Evolutionary conservation across 37 sponge, comb jelly and placozoan genomes (phyloP), one percentile per base, ranked within the genome.

Genomic region (Spongia lamella): DNA sequence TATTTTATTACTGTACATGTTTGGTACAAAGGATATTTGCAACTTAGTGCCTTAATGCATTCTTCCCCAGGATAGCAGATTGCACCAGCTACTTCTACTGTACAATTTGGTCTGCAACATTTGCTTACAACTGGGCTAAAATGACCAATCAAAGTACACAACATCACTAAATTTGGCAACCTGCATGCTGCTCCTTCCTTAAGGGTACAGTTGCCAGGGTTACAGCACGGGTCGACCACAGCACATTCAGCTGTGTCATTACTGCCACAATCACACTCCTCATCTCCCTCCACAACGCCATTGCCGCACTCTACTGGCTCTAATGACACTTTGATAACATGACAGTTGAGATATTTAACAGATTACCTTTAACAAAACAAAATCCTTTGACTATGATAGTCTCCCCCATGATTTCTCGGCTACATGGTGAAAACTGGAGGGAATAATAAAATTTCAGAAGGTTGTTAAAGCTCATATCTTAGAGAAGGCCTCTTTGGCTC

Each of bases 301-400:
- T 91, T 91, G 34, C 92, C 92, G 79, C 92, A 91, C 68, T 64
- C 80, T 5, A 1, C 7, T 25, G 88, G 88, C n/a, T 16, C 88
- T 87, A 38, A 68, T 51, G 7, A 15, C 66, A 65, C 19, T 65
- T 7, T 37, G 19, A 65, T 7, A 33, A 33, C 66, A 24, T 7
- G 37, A 7, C 6, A 30, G 7, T 65, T 7, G 9, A 65, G 16
- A 11, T 31, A 11, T 30, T 11, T 21, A 13, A 65, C n/a, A n/a
- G 37, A 15, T 77, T 14, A 80, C 87, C 30, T 65, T 17, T 21
- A 21, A 66, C 43, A 76, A 82, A 87, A 67, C 88, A 87, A 43
- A 50, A 49, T 2, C 80, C 81, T 32, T 67, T 77, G n/a, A 39
- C 57, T 3, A 52, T 67, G 32, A 88, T 77, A 1, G 72, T 78